phyloP scores from a whole-genome alignment of 2,113 vertebrate genomes.

The Pampusana beccarii region DNA sequence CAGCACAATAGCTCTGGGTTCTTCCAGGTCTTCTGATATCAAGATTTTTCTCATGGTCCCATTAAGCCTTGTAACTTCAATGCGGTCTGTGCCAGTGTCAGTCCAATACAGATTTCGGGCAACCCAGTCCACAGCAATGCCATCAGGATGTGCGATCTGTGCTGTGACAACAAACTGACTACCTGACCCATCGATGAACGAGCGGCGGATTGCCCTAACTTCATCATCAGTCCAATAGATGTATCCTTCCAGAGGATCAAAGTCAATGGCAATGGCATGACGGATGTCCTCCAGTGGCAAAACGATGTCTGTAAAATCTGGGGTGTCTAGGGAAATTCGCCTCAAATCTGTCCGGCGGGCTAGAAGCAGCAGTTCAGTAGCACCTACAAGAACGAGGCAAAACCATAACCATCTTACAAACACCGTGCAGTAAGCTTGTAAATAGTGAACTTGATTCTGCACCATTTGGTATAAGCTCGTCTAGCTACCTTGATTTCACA shows the following conservation, averaged over 20 bases:
- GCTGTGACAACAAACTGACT: constrained; percentile 91
- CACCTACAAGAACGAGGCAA: constrained; percentile 73
- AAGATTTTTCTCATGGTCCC: constrained; percentile 97
- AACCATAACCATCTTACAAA: neutral
- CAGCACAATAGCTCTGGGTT: constrained; percentile 94
- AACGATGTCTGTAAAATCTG: constrained; percentile 94
- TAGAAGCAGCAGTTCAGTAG: constrained; percentile 88
- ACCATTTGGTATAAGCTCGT: neutral
- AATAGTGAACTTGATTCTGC: neutral
- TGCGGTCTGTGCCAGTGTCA: constrained; percentile 94
- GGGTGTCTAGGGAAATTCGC: constrained; percentile 93
- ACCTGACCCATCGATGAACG: constrained; percentile 85
- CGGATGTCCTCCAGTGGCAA: constrained; percentile 92
- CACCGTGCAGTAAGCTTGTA: neutral
- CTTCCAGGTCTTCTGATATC: constrained; percentile 94
- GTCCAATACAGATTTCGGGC: constrained; percentile 98
- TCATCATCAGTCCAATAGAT: constrained; percentile 98
- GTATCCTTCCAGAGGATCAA: constrained; percentile 91
- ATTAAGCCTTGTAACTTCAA: constrained; percentile 94
- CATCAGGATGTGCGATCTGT: constrained; percentile 93
- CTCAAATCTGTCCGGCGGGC: constrained; percentile 91
- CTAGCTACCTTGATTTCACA: neutral
- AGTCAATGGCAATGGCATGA: constrained; percentile 97
- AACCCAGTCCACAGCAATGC: constrained; percentile 96
- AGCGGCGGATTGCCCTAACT: constrained; percentile 90